Conservation (phyloP, 2,797 vertebrate genomes). For the Helarctos malayanus region DNA sequence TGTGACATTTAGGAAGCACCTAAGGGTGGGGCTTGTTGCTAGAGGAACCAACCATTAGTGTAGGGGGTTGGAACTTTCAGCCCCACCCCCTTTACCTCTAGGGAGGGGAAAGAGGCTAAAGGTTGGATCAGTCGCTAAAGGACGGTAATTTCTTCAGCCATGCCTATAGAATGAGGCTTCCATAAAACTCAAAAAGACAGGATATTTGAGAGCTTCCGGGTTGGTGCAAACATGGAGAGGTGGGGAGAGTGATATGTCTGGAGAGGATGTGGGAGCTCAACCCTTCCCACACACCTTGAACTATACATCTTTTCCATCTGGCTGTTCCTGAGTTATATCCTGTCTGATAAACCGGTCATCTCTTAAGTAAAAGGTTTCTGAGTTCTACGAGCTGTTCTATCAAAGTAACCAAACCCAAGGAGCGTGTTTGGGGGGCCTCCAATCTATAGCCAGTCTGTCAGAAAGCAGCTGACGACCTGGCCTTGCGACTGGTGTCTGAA, state of each 20-base stretch:
- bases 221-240: background rate
- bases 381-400: background rate
- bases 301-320: background rate
- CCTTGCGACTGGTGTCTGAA: background rate
- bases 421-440: background rate
- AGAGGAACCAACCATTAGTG: background rate
- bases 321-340: background rate
- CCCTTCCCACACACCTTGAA: background rate
- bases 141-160: background rate
- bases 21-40: background rate
- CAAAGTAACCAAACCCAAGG: background rate
- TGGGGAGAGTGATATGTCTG: background rate
- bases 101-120: no score
- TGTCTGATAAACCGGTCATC: background rate
- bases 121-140: background rate
- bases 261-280: background rate
- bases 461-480: background rate
- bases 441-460: background rate
- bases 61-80: background rate
- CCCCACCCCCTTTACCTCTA: background rate
- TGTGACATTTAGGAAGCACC: background rate
- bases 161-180: background rate
- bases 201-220: background rate
- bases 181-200: background rate
- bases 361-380: background rate